phyloP scores from a whole-genome alignment of 2,888 invertebrate species.

The Parelbella ahira region DNA sequence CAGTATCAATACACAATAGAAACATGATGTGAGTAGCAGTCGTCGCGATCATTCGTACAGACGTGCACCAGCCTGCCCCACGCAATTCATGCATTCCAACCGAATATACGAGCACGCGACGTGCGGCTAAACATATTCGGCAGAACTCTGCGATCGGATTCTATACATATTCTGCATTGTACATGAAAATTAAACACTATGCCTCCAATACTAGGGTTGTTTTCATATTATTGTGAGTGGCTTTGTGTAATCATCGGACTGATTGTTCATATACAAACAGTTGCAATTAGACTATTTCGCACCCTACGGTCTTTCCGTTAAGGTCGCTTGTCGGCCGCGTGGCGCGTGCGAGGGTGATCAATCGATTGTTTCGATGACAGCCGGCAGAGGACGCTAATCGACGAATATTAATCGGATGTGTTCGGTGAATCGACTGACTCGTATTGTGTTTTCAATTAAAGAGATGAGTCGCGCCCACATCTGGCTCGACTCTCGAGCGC shows the following conservation, averaged over 20 bases:
- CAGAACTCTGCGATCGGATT: slow-evolving; percentile 6
- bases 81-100: no score
- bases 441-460: slow-evolving; percentile 26
- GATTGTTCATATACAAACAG: slow-evolving; percentile 4
- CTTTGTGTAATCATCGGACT: slow-evolving; percentile 2
- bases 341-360: slow-evolving; percentile 41
- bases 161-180: neutral
- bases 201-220: neutral
- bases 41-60: no score
- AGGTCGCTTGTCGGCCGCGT: slow-evolving; percentile 27
- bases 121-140: slow-evolving; percentile 5
- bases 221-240: neutral
- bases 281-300: slow-evolving; percentile 17
- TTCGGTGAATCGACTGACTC: slow-evolving; percentile 44
- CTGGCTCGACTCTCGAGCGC: slow-evolving; percentile 17
- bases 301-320: slow-evolving; percentile 16
- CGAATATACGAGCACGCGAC: no score
- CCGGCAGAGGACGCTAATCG: slow-evolving; percentile 56
- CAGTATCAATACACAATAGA: no score
- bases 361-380: slow-evolving; percentile 67
- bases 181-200: neutral
- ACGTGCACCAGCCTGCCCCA: no score
- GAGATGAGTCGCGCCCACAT: slow-evolving; percentile 9
- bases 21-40: no score
- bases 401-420: slow-evolving; percentile 57